Conservation (phyloP, 2,797 vertebrate genomes). For the Forpus xanthops region DNA sequence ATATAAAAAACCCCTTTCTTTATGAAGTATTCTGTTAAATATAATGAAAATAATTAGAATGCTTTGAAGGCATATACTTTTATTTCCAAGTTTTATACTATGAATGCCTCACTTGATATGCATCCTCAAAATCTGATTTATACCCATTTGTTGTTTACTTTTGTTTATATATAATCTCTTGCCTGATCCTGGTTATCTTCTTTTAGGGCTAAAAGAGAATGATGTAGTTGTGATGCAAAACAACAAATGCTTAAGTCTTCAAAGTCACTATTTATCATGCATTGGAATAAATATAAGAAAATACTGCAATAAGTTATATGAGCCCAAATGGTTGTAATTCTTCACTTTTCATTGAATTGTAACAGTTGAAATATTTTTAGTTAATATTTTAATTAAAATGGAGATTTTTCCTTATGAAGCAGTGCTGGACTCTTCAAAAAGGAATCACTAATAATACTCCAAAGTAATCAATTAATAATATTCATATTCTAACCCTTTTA, state of each 20-base stretch:
- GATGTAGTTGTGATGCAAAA: not conserved
- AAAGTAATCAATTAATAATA: not conserved
- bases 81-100: not conserved
- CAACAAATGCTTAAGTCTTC: not conserved
- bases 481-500: not conserved
- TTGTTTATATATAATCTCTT: constrained; percentile 22
- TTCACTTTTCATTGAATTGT: not conserved
- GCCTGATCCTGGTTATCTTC: constrained; percentile 18
- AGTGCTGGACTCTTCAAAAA: not conserved
- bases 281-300: not conserved
- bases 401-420: not conserved
- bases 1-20: not conserved
- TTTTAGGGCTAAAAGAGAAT: not conserved
- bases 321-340: not conserved
- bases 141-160: constrained; percentile 15
- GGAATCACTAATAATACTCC: not conserved
- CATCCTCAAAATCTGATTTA: constrained; percentile 17
- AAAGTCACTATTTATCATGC: not conserved
- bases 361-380: not conserved
- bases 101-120: not conserved
- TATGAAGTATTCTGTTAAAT: not conserved
- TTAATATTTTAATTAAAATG: not conserved
- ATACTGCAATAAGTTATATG: not conserved
- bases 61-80: not conserved
- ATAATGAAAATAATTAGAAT: not conserved